phyloP scores from a whole-genome alignment of 1,140 invertebrate genomes.

The Bombus polaris region DNA sequence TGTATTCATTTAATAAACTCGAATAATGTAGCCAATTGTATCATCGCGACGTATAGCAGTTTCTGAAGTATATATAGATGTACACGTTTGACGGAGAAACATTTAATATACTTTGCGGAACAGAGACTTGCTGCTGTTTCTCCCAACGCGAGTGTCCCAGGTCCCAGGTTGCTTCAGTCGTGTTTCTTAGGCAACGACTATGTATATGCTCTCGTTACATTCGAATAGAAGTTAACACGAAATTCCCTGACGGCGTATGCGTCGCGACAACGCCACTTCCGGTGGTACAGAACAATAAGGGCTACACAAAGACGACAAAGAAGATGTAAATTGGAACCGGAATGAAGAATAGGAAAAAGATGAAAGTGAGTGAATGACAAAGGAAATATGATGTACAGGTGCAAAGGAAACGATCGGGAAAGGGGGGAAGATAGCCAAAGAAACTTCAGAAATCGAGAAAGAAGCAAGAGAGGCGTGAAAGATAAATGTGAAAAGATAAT shows the following conservation, averaged over 20 bases:
- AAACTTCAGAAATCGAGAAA: neutral
- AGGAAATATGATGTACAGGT: neutral
- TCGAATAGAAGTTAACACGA: constrained; percentile 35
- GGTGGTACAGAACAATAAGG: constrained; percentile 11
- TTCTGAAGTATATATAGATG: neutral
- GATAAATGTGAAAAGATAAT: neutral
- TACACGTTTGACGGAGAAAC: no score
- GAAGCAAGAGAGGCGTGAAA: neutral
- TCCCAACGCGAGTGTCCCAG: neutral
- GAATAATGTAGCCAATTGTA: neutral
- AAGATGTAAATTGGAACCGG: neutral
- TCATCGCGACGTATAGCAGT: neutral
- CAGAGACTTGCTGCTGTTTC: neutral
- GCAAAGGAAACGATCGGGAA: no score
- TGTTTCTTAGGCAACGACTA: constrained; percentile 22
- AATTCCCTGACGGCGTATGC: constrained; percentile 38
- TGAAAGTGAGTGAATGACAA: neutral
- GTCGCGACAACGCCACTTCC: constrained; percentile 30
- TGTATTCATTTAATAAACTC: neutral
- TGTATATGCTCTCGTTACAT: constrained; percentile 25
- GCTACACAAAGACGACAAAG: neutral
- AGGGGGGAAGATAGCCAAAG: neutral
- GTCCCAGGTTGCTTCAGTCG: neutral
- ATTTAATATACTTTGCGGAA: constrained; percentile 3
- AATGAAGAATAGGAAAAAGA: neutral